Evolutionary conservation across 1,140 invertebrate species (phyloP), one percentile per base, ranked within the genome.

Genomic region (Bradysia coprophila): DNA sequence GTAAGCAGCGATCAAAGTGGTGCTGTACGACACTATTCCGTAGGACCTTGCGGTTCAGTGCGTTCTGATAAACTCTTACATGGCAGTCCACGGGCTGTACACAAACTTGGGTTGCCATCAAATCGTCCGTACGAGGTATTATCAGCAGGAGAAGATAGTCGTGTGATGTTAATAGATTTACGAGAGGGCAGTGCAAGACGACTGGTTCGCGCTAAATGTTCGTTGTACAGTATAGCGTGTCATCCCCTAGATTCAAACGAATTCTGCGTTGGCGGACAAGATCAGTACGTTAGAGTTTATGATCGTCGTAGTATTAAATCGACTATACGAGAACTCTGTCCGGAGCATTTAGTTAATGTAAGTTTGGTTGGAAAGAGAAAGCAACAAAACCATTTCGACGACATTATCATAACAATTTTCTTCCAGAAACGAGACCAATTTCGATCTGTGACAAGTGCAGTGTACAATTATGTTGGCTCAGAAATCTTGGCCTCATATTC

Each of bases 401-500:
- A 9, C n/a, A n/a, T 31, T 31, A n/a, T 31, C n/a, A n/a, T 31
- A 9, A n/a, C 28, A 9, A n/a, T 31, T 31, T 31, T 31, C 28
- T 31, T 31, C n/a, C n/a, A n/a, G n/a, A n/a, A n/a, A n/a, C 8
- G 28, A 9, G 28, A 31, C 8, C 28, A 31, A 9, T 31, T 31
- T 9, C 28, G 28, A 31, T 31, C 8, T 9, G n/a, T 94, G 0
- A 94, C 90, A 5, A 87, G 78, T 56, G 83, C 83, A 21, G 74
- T 91, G 1, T 96, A 91, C 60, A 94, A 89, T 66, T 76, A 91
- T 62, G 82, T 88, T 62, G 90, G 91, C 33, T 71, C 75, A 44
- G 87, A 94, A 66, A 80, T 97, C 44, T 60, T 97, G 13, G 89
- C 81, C 3, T 85, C 86, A 0, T 96, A 93, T 59, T 93, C 87